Conservation (phyloP, 2,797 vertebrate species). For the Gouania willdenowi region DNA sequence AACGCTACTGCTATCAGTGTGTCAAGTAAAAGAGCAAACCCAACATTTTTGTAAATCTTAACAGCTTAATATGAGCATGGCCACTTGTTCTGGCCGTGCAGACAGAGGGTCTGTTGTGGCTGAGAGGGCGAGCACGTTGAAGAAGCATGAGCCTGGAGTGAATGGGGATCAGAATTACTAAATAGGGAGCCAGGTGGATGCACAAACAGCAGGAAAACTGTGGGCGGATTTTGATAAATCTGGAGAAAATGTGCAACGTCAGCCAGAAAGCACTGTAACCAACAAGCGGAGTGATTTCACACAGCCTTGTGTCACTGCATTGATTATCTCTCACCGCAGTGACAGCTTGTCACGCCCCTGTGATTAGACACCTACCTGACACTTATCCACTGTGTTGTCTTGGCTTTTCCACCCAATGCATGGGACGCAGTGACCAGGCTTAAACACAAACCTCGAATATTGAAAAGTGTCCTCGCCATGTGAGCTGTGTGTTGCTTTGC, state of each 20-base stretch:
- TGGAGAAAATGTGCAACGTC: not conserved
- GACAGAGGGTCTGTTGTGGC: slow-evolving; percentile 50
- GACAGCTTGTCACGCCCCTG: not conserved
- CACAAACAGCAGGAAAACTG: not conserved
- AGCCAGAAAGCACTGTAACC: not conserved
- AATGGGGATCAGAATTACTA: slow-evolving; percentile 5
- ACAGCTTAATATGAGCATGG: too few species aligned
- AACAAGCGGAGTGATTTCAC: slow-evolving; percentile 2
- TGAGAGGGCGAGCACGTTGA: slow-evolving; percentile 14
- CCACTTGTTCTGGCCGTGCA: slow-evolving; percentile 43
- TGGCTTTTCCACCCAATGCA: not conserved
- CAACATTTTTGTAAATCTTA: too few species aligned
- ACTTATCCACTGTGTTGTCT: not conserved
- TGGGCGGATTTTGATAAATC: not conserved
- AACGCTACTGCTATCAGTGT: too few species aligned
- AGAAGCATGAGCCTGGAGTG: slow-evolving; percentile 16
- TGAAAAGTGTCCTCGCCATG: too few species aligned
- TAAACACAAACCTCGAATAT: too few species aligned
- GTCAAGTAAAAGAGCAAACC: too few species aligned
- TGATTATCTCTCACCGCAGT: not conserved
- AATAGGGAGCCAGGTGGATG: not conserved
- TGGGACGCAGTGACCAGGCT: too few species aligned
- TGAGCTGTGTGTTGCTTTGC: too few species aligned
- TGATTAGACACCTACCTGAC: not conserved
- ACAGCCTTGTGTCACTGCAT: not conserved